Evolutionary conservation across 2,888 invertebrate species (phyloP), one percentile per base, ranked within the genome.

Genomic region (Hesperia comma): DNA sequence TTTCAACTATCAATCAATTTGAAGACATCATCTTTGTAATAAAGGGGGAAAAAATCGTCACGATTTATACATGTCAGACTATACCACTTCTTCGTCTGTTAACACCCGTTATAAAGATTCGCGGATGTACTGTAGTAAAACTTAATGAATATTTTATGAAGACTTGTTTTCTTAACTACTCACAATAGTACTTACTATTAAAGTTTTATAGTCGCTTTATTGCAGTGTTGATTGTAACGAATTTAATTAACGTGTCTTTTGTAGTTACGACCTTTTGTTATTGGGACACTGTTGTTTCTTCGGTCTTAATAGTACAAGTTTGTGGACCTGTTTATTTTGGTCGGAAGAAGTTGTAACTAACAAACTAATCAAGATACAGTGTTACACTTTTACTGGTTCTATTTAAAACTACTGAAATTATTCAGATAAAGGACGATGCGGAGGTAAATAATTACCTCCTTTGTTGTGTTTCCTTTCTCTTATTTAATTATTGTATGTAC

Each of bases 161-260:
- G 3, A 21, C 21, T 21, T 21, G 19, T 19, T 51, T 51, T 21
- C 10, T 21, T 46, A 26, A 8, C 15, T 17, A 17, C 37, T 37
- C 12, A 37, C 37, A 37, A 37, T 37, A 46, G 43, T 46, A 46
- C 10, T 10, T 46, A 51, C 21, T 43, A 40, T 33, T 62, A 55
- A 62, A 62, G 41, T 62, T 62, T 62, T 62, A 62, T 62, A 15
- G 62, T 43, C 33, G 32, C 55, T 55, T 62, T 62, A 15, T 55
- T 43, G 43, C 32, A 62, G 32, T 56, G 32, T 32, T 19, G 37
- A 49, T 33, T 57, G 56, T 37, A 56, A 46, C 56, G 15, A 63
- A 63, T 63, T 63, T 63, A 63, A 63, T 63, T 46, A 63, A 19
- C 21, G 21, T n/a, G 49, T 49, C 46, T 49, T 56, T 33, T 55